Percentiles rank a stretch among this genome's conserved stretches.
phyloP scores from a whole-genome alignment of 2,113 vertebrate genomes.

The Petaurus breviceps region DNA sequence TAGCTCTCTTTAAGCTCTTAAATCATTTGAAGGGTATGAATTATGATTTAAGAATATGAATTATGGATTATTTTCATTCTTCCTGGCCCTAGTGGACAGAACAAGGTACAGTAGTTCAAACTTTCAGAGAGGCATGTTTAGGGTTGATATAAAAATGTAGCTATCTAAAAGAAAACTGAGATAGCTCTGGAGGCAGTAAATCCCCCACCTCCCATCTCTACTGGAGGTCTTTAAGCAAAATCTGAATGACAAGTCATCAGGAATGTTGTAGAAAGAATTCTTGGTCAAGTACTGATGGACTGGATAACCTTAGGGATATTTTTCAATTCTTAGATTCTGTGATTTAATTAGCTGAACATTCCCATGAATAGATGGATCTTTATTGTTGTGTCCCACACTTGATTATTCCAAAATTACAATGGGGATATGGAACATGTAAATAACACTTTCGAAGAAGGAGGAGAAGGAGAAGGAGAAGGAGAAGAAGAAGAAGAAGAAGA shows the following conservation, averaged over 20 bases:
- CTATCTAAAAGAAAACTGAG: not conserved
- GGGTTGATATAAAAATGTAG: not conserved
- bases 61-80: not conserved
- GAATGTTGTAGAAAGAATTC: not conserved
- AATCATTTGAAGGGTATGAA: not conserved
- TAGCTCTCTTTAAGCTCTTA: not conserved
- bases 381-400: not conserved
- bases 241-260: not conserved
- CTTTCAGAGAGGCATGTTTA: not conserved
- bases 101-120: not conserved
- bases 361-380: conserved; percentile 1
- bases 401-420: conserved; percentile 26
- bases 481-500: not conserved
- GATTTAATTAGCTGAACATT: conserved; percentile 18
- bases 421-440: conserved; percentile 40
- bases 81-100: not conserved
- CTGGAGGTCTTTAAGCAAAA: not conserved
- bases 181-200: not conserved
- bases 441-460: conserved; percentile 22
- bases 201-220: not conserved
- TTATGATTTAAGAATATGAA: not conserved
- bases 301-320: not conserved
- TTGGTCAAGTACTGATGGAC: not conserved
- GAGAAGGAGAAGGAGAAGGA: not conserved
- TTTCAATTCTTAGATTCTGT: not conserved